Evolutionary conservation across 2,113 vertebrate species (phyloP), one percentile per base, ranked within the genome.

Genomic region (Haemorhous mexicanus): DNA sequence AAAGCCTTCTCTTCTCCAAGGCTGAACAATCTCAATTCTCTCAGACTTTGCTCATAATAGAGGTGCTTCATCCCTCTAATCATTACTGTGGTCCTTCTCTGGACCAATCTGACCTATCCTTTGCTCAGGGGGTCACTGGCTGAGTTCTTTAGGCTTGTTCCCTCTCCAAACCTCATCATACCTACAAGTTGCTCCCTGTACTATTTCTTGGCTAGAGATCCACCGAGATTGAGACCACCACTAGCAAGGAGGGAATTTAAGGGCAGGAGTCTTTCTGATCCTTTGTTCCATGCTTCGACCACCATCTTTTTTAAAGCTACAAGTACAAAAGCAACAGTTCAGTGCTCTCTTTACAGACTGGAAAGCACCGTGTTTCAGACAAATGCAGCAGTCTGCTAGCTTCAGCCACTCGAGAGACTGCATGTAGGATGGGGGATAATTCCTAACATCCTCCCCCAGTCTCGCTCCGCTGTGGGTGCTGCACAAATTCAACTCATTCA

Each of bases 401-500:
- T 95, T 70, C 94, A 96, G 84, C 87, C 95, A 92, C 84, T 58
- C 2, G 20, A 96, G 84, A 96, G 83, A 96, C 67, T 70, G 14
- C 46, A 73, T 63, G 95, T 95, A 92, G 91, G 89, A 97, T 67
- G n/a, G 41, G 80, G 86, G 91, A 96, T 95, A 96, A 93, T 94
- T 92, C 95, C 87, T 85, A 95, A 92, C 95, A 96, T 93, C 91
- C 95, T 93, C 91, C 96, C 74, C 95, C 93, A 90, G 90, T 95
- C 95, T 94, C 79, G 8, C 94, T 96, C 89, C 1, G 4, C 58
- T 93, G 95, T 93, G 94, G 87, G 94, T 93, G 95, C 86, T 91
- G 94, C 85, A 69, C 70, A 72, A 35, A 96, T 93, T 81, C 96
- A 91, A 96, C 58, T 95, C 89, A 94, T 97, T 97, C 89, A 92